Evolutionary conservation across 2,113 vertebrate species (phyloP), one percentile per base, ranked within the genome.

Genomic region (Neogobius melanostomus): DNA sequence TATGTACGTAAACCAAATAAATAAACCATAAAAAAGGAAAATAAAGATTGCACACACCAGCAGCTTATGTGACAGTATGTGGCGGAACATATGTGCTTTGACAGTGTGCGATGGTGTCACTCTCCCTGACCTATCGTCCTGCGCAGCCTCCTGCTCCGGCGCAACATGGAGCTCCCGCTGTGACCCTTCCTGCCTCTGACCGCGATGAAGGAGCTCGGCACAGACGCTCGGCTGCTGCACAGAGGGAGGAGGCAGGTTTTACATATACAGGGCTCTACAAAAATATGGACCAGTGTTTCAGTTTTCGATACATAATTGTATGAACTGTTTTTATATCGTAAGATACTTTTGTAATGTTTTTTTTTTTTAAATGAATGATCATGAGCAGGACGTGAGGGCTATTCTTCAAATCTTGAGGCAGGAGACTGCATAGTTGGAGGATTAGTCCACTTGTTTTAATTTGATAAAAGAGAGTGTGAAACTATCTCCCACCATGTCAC

Each of bases 131-230:
- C 71, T 4, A 47, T 62, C 45, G 42, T 45, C 62, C 54, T 57
- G 53, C 10, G 16, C 53, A 21, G 17, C 53, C 53, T 52, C 56
- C 36, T 62, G 11, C 50, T 62, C 44, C 28, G 69, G 63, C 56
- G 51, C 71, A 72, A 65, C 71, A 71, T 65, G 64, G n/a, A 75
- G 56, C 53, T 71, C 71, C 67, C 49, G 51, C 15, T 36, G 64
- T 14, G 68, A 59, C 48, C 71, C 61, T 36, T 81, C 71, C 7
- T 64, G 44, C 52, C 8, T 47, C 74, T 71, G 47, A 14, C 21
- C 45, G 56, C 52, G 66, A 52, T 64, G 43, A 49, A 56, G 67
- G 62, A 74, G 65, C 68, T 75, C 70, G 68, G 59, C 50, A 36
- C 6, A 3, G 66, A 68, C 44, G 66, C 16, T 21, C 56, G 62